Base-by-base conservation (phyloP, 2,888 invertebrate species). In the Neoscelio sp. region DNA sequence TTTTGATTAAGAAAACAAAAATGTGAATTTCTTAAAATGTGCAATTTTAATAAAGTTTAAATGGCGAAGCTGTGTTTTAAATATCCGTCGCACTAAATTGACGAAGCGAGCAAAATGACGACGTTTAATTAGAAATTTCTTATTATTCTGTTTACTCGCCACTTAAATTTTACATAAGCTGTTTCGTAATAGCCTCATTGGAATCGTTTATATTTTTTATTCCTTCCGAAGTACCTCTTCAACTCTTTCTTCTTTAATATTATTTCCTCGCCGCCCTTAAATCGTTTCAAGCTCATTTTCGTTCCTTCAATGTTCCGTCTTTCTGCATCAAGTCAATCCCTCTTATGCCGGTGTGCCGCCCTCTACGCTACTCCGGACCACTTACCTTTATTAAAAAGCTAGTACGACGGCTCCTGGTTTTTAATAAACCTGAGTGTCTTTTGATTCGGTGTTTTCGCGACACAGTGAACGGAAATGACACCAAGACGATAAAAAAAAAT, bases 401-500 rank as follows among this genome's bases (percentile, higher is more conserved):
- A 71, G 60, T 65, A 75, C 67, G 44, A 56, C 56, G 44, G 30
- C 38, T 76, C 44, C 10, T 30, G 67, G 71, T 77, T 77, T 80
- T 80, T 80, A 80, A 80, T 80, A 77, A 73, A 73, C 70, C 65
- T 74, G 62, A 80, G 80, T 80, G 77, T 77, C 73, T 80, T 80
- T 80, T 80, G 74, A 80, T 80, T 80, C 52, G 71, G 56, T 60
- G 58, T 70, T 74, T 65, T 48, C 46, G 48, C 74, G 20, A 62
- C 54, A 62, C 65, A 71, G 65, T 79, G 78, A 65, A 70, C 60
- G 18, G 38, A 15, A 65, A 74, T 74, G 58, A 70, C 33, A 68
- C 35, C 33, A 13, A 44, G 40, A 46, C 52, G 26, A 33, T 67
- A 54, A 46, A 73, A n/a, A n/a, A 65, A 68, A 74, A 60, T 28